These are phyloP conservation scores for Amphilophus citrinellus DNA, from an alignment of 2,113 vertebrate genomes.

Conservation along the genomic window DNA sequence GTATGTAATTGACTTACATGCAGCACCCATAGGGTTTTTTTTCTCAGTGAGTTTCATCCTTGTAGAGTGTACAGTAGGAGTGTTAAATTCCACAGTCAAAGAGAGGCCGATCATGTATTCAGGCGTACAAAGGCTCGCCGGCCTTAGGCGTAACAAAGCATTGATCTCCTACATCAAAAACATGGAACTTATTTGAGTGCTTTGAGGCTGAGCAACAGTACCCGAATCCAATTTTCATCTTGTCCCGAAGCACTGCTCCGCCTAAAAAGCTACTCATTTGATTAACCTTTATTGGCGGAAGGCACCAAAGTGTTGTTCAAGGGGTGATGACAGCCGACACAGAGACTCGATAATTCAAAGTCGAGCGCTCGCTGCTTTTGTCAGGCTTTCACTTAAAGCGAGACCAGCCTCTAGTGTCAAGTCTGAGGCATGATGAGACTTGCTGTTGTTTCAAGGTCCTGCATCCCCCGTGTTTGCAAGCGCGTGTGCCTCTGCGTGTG, in stretches of 20 bases:
- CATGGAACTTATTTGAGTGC: conserved; percentile 18
- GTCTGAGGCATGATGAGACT: conserved; percentile 4
- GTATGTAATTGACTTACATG: conserved; percentile 72
- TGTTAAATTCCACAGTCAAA: conserved; percentile 48
- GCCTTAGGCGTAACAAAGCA: conserved; percentile 23
- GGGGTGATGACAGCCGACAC: neutral
- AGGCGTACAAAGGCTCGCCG: conserved; percentile 20
- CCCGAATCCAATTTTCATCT: conserved; percentile 38
- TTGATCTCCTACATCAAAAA: conserved; percentile 62
- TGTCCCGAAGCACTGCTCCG: neutral
- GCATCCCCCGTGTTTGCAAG: neutral
- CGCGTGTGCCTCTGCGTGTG: neutral
- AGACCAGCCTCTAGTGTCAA: conserved; percentile 44
- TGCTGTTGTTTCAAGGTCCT: conserved; percentile 1
- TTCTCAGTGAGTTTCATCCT: conserved; percentile 50
- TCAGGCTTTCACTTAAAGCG: conserved; percentile 33
- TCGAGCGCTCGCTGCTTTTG: conserved; percentile 19
- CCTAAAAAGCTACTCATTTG: conserved; percentile 34
- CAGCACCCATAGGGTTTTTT: conserved; percentile 49
- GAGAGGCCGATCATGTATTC: conserved; percentile 29
- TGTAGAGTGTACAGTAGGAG: conserved; percentile 40
- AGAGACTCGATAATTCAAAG: conserved; percentile 46
- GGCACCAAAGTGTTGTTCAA: neutral
- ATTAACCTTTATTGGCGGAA: conserved; percentile 23
- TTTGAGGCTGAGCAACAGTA: conserved; percentile 30